Percentiles rank a stretch among this genome's conserved stretches.
These are phyloP conservation scores for Phytoseiulus persimilis DNA, from an alignment of 2,888 invertebrate species.

Conservation along the genomic window DNA sequence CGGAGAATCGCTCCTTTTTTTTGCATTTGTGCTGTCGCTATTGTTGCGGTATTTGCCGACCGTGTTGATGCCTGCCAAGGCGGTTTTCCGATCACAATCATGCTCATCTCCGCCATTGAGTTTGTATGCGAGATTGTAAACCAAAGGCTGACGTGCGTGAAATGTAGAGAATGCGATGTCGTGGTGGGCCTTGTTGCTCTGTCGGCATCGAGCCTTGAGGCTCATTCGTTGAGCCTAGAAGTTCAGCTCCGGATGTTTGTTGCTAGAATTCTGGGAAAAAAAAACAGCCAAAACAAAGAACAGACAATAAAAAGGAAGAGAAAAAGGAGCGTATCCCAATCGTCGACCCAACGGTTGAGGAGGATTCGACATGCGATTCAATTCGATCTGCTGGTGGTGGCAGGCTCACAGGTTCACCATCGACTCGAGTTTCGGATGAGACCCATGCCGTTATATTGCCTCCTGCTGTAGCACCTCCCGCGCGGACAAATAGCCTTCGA, in stretches of 20 bases:
- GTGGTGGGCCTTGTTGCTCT: neutral
- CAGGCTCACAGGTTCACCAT: neutral
- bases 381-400: neutral
- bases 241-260: neutral
- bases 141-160: neutral
- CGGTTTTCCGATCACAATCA: neutral
- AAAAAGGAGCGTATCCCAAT: neutral
- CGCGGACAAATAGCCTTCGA: neutral
- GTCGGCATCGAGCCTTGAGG: neutral
- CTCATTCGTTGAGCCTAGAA: neutral
- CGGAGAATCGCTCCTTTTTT: neutral
- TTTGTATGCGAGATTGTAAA: neutral
- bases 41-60: neutral
- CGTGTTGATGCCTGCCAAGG: neutral
- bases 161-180: neutral
- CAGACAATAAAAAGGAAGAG: neutral
- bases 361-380: neutral
- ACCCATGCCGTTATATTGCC: neutral
- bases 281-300: neutral
- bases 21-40: neutral
- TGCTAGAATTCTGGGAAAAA: neutral
- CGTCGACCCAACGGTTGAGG: neutral
- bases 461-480: neutral
- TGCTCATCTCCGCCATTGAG: neutral
- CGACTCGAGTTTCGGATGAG: neutral